Evolutionary conservation across 2,888 invertebrate genomes (phyloP), one percentile per base, ranked within the genome.

Genomic region (Hecatera dysodea): DNA sequence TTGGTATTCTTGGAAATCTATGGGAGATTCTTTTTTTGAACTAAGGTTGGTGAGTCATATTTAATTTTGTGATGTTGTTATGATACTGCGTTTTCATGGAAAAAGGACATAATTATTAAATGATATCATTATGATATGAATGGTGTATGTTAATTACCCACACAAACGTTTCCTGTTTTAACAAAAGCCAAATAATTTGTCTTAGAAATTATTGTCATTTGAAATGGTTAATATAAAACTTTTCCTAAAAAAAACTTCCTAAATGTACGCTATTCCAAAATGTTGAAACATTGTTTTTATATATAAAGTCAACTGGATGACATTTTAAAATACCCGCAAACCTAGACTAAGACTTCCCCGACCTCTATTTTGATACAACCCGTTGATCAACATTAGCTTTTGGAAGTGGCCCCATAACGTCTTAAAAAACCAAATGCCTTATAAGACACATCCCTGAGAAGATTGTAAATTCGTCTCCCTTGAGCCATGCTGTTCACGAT

Each of bases 11-110:
- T 27, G n/a, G 64, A 44, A 78, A 17, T 57, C 11, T 66, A 66
- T 72, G 71, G 63, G 78, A 64, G 27, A 65, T 70, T 63, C 42
- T 61, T 56, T 81, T 81, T 78, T 78, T 24, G 2, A 60, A 63
- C 42, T 27, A 22, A 22, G 12, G 17, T 44, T 56, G 27, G n/a
- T 81, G 72, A 71, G 44, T 81, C 81, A 78, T 57, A n/a, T n/a
- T n/a, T n/a, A n/a, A n/a, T 50, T 80, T 48, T 53, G 33, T 48
- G 36, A 62, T 29, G 24, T n/a, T 15, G 19, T 33, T 61, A 11
- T 56, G 17, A 42, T 50, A 48, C 17, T 11, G 52, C 1, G 9
- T 0, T 62, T 50, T 59, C 57, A 53, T 57, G 46, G 52, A 53
- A 74, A 39, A 29, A 24, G n/a, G n/a, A 42, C 33, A 46, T 33